A percentile compares a stretch with the other conserved stretches of the same genome.
Conservation (phyloP, 2,113 vertebrate species). For the Columba livia region DNA sequence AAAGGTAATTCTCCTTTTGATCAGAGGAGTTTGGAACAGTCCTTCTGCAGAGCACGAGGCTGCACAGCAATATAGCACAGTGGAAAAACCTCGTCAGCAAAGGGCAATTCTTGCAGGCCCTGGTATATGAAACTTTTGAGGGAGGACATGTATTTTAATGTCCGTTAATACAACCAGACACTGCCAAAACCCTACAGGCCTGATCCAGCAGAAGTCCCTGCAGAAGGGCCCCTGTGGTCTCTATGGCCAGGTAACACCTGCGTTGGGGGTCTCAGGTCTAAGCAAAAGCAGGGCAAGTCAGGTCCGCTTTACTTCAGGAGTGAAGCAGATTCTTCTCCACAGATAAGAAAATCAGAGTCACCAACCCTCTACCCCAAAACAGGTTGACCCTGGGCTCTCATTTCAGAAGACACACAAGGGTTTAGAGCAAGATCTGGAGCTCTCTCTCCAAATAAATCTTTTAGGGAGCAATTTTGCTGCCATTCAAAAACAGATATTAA, state of each 20-base stretch:
- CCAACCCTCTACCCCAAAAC: background rate
- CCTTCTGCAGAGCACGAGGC: background rate
- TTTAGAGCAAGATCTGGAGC: background rate
- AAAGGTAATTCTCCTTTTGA: background rate
- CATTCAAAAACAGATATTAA: background rate
- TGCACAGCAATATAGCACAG: background rate
- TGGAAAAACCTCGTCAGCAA: background rate
- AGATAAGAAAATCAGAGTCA: background rate
- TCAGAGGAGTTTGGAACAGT: background rate
- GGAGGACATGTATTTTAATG: background rate
- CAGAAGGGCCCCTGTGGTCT: background rate
- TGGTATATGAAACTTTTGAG: background rate
- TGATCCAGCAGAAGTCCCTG: background rate
- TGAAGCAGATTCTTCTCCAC: background rate
- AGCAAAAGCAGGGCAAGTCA: background rate
- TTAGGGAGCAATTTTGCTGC: background rate
- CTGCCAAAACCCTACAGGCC: background rate
- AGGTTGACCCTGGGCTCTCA: background rate
- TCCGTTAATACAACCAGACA: background rate
- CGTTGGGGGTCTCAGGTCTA: background rate
- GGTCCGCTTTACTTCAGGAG: background rate
- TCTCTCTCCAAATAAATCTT: background rate
- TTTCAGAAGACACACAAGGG: background rate
- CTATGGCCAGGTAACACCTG: background rate
- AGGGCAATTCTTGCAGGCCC: background rate